Percentiles rank a stretch among this genome's conserved stretches.
These are phyloP conservation scores for Coreoperca whiteheadi DNA, from an alignment of 2,113 vertebrate species.

Conservation along the genomic window DNA sequence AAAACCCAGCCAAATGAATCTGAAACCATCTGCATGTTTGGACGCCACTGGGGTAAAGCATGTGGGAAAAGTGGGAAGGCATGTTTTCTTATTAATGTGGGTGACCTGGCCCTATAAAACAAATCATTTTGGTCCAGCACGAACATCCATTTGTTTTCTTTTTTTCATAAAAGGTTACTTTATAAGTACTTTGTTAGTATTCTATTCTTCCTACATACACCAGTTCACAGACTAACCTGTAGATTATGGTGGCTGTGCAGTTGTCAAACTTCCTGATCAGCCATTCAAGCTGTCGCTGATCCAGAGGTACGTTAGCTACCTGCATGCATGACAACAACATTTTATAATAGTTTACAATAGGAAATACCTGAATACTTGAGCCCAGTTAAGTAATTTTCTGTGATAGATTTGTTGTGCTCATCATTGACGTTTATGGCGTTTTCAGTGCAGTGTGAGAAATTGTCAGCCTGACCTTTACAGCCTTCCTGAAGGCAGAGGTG, in stretches of 20 bases:
- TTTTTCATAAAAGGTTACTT: not conserved
- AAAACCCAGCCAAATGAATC: not conserved
- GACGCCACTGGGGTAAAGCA: not conserved
- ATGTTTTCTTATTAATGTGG: not conserved
- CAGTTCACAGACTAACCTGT: constrained; percentile 76
- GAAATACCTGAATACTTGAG: not conserved
- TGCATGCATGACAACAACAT: constrained; percentile 19
- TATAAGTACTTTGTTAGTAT: not conserved
- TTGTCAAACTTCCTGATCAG: constrained; percentile 77
- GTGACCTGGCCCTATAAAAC: not conserved
- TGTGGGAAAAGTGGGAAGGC: not conserved
- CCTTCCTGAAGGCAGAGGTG: constrained; percentile 74
- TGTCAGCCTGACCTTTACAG: constrained; percentile 29
- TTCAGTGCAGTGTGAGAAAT: not conserved
- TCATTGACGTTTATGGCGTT: not conserved
- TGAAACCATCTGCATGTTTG: not conserved
- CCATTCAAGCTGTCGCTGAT: constrained; percentile 75
- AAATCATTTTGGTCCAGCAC: not conserved
- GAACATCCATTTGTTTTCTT: not conserved
- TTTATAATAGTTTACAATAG: not conserved
- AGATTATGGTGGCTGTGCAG: constrained; percentile 72
- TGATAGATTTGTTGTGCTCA: not conserved
- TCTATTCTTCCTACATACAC: not conserved
- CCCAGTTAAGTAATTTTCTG: not conserved
- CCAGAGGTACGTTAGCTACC: constrained; percentile 77